A percentile compares a stretch with the other conserved stretches of the same genome.
These are phyloP conservation scores for Engraulis encrasicolus DNA, from an alignment of 2,113 vertebrate species.

Conservation along the genomic window DNA sequence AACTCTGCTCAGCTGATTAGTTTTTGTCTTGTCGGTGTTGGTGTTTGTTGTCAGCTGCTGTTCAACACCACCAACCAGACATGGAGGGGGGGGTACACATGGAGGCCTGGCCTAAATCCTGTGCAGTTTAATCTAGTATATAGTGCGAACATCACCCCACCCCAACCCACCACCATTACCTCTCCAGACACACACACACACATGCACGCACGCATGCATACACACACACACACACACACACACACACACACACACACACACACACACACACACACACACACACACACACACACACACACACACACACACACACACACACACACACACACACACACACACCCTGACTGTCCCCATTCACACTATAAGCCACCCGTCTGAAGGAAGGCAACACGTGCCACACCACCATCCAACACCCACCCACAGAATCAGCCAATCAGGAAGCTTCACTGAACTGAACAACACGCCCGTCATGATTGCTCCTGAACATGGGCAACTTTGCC, in stretches of 20 bases:
- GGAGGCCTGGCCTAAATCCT: neutral
- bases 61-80: neutral
- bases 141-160: neutral
- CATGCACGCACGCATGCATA: neutral
- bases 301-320: constrained; percentile 2
- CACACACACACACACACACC: neutral
- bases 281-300: too few species aligned
- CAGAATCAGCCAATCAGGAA: constrained; percentile 15
- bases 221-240: too few species aligned
- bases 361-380: neutral
- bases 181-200: too few species aligned
- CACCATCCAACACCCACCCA: neutral
- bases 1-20: too few species aligned
- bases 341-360: neutral
- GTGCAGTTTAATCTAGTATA: neutral
- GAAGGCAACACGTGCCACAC: neutral
- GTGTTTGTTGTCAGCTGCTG: too few species aligned
- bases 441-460: neutral
- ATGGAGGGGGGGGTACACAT: neutral
- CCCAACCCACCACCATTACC: too few species aligned
- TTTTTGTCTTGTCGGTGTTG: too few species aligned
- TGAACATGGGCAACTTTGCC: neutral
- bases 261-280: too few species aligned
- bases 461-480: neutral
- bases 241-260: too few species aligned